Percentiles rank a stretch among this genome's conserved stretches.
phyloP scores from a whole-genome alignment of 2,888 invertebrate species.

The Chrysomela aeneicollis region DNA sequence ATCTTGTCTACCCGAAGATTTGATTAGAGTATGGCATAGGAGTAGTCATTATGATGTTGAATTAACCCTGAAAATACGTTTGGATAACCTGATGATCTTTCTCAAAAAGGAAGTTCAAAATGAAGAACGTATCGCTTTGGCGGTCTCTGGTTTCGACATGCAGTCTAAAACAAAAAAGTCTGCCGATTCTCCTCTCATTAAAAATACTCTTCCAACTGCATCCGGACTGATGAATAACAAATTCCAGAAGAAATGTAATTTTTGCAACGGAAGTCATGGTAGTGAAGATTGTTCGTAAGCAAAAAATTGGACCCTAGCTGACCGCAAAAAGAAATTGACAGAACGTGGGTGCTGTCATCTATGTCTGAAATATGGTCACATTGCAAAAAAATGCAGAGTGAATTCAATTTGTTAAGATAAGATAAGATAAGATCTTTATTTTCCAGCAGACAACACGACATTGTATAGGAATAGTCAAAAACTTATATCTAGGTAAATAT shows the following conservation, averaged over 20 bases:
- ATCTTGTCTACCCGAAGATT: neutral
- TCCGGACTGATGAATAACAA: constrained; percentile 6
- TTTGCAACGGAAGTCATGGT: neutral
- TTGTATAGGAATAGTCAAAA: no score
- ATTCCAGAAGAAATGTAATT: neutral
- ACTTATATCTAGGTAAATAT: no score
- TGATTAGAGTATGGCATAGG: constrained; percentile 1
- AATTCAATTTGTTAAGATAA: constrained; percentile 6
- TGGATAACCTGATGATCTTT: no score
- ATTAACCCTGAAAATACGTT: neutral
- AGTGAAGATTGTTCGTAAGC: neutral
- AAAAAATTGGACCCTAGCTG: neutral
- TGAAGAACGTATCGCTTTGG: neutral
- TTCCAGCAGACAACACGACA: no score
- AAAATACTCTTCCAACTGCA: neutral
- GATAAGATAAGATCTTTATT: no score
- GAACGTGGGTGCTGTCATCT: neutral
- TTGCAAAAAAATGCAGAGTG: constrained; percentile 16
- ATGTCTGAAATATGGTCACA: neutral
- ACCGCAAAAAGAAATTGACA: constrained; percentile 1
- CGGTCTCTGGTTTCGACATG: constrained; percentile 3
- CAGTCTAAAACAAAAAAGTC: neutral
- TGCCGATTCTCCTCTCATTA: neutral
- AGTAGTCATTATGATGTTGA: neutral
- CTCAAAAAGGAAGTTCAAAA: no score